These are phyloP conservation scores for Uropsilus gracilis DNA, from an alignment of 2,113 vertebrate genomes.

Conservation along the genomic window DNA sequence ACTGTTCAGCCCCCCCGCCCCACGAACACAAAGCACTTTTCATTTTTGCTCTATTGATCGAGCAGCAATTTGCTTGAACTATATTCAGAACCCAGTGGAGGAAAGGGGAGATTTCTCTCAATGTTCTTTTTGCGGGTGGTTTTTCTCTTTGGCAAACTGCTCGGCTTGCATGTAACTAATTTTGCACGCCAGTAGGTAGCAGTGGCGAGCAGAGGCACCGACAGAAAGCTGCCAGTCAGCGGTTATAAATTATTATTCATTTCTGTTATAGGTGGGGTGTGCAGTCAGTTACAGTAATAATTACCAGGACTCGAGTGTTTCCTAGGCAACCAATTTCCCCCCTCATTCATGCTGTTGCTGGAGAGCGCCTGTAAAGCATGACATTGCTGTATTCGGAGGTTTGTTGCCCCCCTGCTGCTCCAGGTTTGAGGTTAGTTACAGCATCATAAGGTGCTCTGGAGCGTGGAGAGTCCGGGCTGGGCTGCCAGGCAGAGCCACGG, in stretches of 20 bases:
- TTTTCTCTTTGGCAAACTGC: slow-evolving; percentile 19
- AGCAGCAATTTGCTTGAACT: slow-evolving; percentile 60
- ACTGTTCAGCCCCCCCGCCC: slow-evolving; percentile 17
- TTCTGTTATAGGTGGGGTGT: slow-evolving; percentile 99
- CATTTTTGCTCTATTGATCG: slow-evolving; percentile 62
- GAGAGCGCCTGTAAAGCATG: slow-evolving; percentile 90
- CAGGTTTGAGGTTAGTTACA: slow-evolving; percentile 89
- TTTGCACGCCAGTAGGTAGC: slow-evolving; percentile 89
- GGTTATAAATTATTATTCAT: slow-evolving; percentile 97
- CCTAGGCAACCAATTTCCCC: slow-evolving; percentile 93
- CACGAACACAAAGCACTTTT: slow-evolving; percentile 52
- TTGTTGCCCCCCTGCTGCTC: slow-evolving; percentile 87
- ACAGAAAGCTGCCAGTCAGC: slow-evolving; percentile 94
- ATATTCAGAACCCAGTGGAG: slow-evolving; percentile 37
- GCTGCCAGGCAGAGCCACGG: slow-evolving; percentile 82
- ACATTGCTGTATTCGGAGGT: slow-evolving; percentile 91
- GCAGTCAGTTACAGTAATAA: slow-evolving; percentile 99
- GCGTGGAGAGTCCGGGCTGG: slow-evolving; percentile 87
- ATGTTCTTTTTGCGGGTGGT: not conserved
- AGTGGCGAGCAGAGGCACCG: slow-evolving; percentile 87
- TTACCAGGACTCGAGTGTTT: slow-evolving; percentile 97
- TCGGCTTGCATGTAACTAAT: slow-evolving; percentile 71
- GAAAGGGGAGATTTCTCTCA: not conserved
- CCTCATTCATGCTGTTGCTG: slow-evolving; percentile 90
- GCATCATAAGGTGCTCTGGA: slow-evolving; percentile 88